Base-by-base conservation (phyloP, 2,113 vertebrate species). In the Poeciliopsis occidentalis region DNA sequence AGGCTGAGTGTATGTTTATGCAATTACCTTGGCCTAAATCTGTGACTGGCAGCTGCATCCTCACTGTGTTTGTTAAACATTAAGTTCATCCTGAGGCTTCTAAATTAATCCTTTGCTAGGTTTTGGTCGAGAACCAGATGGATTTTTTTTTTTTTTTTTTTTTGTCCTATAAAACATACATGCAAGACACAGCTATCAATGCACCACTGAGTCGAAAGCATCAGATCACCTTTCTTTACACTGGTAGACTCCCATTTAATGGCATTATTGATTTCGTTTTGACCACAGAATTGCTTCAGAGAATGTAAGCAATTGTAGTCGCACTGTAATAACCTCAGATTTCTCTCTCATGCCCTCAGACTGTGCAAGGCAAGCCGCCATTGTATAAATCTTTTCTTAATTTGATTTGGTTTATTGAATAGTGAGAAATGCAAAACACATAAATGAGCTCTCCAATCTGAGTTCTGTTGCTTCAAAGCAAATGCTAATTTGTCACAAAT, bases 371-470 rank as follows among this genome's bases (percentile, higher is more conserved):
- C 60, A 32, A 32, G 5, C 37, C 66, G 62, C 67, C 32, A 24
- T 61, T 24, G 26, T 65, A 30, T 63, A 83, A 74, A 86, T 69
- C 67, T 5, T 24, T 57, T 79, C 76, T 85, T 85, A 12, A 83
- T 69, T 54, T 54, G 51, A 51, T 54, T 54, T 54, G 19, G 51
- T 54, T 54, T 54, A 54, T 54, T 54, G 51, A 54, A 54, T 54
- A 54, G 51, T 8, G 51, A 54, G 51, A 54, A 15, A 54, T 54
- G 51, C 51, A 24, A 54, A 54, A 54, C 15, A 24, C 51, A 54
- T 54, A 22, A 15, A 54, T 8, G 24, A 24, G 51, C 22, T n/a
- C 22, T 24, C 22, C 51, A 54, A 24, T 54, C 1, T 54, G 51
- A 54, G 22, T 24, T 54, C 4, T 10, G 24, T 54, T 54, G 51